These are phyloP conservation scores for Halocynthia aurantium DNA, from an alignment of 23 tunicate genomes.

Conservation along the genomic window DNA sequence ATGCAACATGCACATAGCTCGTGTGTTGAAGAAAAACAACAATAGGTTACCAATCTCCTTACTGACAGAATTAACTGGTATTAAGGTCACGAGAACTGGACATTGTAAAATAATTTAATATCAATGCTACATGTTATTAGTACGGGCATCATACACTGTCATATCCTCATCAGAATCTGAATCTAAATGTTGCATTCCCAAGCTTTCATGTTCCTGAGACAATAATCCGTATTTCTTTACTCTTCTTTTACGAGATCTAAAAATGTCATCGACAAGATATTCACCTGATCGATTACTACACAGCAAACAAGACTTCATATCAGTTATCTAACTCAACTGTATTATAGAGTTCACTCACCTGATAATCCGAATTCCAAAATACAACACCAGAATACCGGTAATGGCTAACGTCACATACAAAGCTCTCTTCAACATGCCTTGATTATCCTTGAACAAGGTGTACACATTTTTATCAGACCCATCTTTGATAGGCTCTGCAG, in stretches of 20 bases:
- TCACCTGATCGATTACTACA: no score
- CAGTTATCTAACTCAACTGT: background rate
- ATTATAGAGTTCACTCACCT: constrained; percentile 10
- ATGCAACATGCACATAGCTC: no score
- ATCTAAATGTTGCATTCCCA: constrained; percentile 41
- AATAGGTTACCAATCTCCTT: no score
- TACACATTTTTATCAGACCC: background rate
- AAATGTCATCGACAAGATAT: constrained; percentile 1
- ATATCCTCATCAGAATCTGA: constrained; percentile 82
- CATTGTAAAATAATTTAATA: no score
- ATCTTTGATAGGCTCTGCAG: background rate
- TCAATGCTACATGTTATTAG: no score
- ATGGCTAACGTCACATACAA: constrained; percentile 54
- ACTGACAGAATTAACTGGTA: no score
- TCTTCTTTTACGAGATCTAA: constrained; percentile 33
- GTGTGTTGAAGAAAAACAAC: no score
- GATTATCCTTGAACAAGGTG: constrained; percentile 7
- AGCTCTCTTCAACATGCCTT: constrained; percentile 43
- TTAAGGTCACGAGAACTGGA: no score
- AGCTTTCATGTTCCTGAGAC: constrained; percentile 23
- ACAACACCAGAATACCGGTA: constrained; percentile 31
- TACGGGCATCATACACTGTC: constrained; percentile 67
- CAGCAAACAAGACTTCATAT: background rate
- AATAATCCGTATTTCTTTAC: constrained; percentile 53
- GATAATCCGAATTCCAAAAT: constrained; percentile 41